Evolutionary conservation across 2,888 invertebrate genomes (phyloP), one percentile per base, ranked within the genome.

Genomic region (Hirtodrosophila trivittata): DNA sequence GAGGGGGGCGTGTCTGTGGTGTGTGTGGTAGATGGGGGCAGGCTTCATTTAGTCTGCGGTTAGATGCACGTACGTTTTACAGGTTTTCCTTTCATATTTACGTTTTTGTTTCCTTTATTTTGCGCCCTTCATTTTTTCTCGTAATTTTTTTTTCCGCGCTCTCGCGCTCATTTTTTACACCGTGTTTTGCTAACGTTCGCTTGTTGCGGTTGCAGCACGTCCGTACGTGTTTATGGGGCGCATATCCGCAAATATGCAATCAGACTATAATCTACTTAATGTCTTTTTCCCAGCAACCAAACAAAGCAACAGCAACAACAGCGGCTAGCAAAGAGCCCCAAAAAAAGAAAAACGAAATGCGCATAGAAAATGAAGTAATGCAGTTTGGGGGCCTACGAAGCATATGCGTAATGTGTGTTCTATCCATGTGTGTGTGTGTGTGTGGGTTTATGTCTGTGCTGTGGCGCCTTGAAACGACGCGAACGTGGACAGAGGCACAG

Each of bases 171-270:
- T 75, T 71, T 57, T 75, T 59, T 55, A n/a, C 5, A 46, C 56
- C 41, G 62, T 74, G 52, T 59, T 77, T 74, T 58, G 75, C 74
- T 58, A 58, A 74, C 59, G 76, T 64, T 59, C 50, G 54, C 60
- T 66, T 86, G 85, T 82, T 81, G 87, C 87, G 82, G 83, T 81
- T 85, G 86, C 86, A 74, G 86, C 87, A 81, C 86, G 80, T 81
- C 86, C 78, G 86, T 87, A 81, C 86, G 80, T 81, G 87, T 81
- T 81, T 81, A 82, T 82, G 81, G 87, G 56, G 86, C 81, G 87
- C 87, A 82, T 82, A 82, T 82, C 87, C 81, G 86, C 87, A 82
- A 82, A 82, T 82, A 82, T 87, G 81, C 81, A 82, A 82, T 82
- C 81, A 87, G 81, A 82, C 81, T 87, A 82, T 82, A 82, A 82